phyloP scores from a whole-genome alignment of 2,113 vertebrate species.

The Nesoenas mayeri region DNA sequence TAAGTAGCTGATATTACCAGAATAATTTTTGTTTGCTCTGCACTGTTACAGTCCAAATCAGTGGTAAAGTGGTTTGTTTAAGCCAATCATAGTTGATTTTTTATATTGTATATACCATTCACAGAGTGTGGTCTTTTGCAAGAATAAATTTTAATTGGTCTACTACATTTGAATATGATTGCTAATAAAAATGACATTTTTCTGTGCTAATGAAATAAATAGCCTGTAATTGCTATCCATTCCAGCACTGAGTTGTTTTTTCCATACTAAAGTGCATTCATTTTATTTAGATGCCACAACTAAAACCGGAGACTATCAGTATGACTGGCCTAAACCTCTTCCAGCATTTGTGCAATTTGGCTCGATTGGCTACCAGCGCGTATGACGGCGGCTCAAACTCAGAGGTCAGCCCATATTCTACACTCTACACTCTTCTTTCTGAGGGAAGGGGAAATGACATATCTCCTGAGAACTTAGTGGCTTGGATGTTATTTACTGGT shows the following conservation, averaged over 20 bases:
- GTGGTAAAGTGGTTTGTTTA: background rate
- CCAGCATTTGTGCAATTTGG: conserved; percentile 97
- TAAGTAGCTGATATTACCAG: background rate
- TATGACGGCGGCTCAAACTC: conserved; percentile 95
- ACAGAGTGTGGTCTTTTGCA: background rate
- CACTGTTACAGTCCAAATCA: background rate
- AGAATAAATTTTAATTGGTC: background rate
- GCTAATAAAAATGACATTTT: background rate
- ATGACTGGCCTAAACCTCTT: conserved; percentile 99
- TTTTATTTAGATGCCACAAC: conserved; percentile 90
- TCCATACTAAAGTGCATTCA: background rate
- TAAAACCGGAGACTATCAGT: conserved; percentile 98
- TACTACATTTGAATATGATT: background rate
- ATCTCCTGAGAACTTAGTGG: background rate
- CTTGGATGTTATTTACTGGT: background rate
- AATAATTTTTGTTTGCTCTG: background rate
- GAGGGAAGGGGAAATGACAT: background rate
- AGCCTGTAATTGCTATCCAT: background rate
- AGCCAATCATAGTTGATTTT: background rate
- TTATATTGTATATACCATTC: background rate
- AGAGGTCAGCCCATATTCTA: conserved; percentile 79
- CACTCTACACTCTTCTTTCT: background rate
- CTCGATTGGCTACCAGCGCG: conserved; percentile 93
- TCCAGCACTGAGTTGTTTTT: background rate
- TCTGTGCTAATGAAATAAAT: background rate